Conservation (phyloP, 2,888 invertebrate genomes). For the Stenurella melanura region DNA sequence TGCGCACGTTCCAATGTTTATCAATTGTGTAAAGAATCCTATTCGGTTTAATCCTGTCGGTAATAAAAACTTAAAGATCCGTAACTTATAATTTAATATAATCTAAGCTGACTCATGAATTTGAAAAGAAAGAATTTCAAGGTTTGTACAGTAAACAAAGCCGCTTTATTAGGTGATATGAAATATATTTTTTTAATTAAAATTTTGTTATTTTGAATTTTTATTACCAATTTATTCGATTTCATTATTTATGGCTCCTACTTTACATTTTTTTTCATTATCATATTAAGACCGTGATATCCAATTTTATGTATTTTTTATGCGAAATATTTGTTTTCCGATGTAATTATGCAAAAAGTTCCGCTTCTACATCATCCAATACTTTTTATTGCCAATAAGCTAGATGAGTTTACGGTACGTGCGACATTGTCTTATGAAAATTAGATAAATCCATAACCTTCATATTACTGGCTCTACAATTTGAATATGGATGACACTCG, state of each 20-base stretch:
- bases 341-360: not conserved
- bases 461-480: too few species aligned
- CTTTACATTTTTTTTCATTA: not conserved
- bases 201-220: not conserved
- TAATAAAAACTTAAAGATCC: constrained; percentile 5
- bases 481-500: too few species aligned
- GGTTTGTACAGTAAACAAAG: constrained; percentile 13
- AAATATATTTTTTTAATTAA: not conserved
- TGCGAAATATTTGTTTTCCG: not conserved
- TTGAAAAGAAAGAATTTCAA: constrained; percentile 28
- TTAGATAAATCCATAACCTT: not conserved
- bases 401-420: not conserved
- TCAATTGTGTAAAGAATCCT: not conserved
- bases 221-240: not conserved
- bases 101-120: constrained; percentile 3
- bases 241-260: not conserved
- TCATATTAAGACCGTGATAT: not conserved
- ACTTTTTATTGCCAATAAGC: not conserved
- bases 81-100: constrained; percentile 14
- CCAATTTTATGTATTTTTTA: not conserved
- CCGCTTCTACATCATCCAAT: not conserved
- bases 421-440: not conserved
- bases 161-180: constrained; percentile 10
- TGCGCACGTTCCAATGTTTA: not conserved
- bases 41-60: not conserved